These are phyloP conservation scores for Malthinus seriepunctatus DNA, from an alignment of 2,888 invertebrate species.

Conservation along the genomic window DNA sequence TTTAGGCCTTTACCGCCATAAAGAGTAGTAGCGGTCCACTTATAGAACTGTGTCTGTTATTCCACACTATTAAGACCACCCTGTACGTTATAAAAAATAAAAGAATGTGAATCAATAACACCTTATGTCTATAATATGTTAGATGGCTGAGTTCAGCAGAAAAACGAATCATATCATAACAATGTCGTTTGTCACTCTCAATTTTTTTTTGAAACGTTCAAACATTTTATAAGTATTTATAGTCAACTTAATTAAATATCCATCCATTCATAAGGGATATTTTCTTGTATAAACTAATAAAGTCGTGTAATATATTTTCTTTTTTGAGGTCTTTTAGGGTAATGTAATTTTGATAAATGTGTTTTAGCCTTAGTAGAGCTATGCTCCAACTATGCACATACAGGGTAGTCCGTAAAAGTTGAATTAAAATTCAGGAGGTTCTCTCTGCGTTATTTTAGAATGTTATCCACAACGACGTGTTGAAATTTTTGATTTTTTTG, in stretches of 20 bases:
- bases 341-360: constrained; percentile 18
- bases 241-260: too few species aligned
- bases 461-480: too few species aligned
- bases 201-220: not conserved
- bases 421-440: too few species aligned
- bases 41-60: too few species aligned
- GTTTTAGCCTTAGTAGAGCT: not conserved
- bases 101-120: not conserved
- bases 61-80: too few species aligned
- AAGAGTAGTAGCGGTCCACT: too few species aligned
- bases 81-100: too few species aligned
- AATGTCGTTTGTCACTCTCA: constrained; percentile 1
- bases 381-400: too few species aligned
- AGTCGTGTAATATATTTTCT: not conserved
- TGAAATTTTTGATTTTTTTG: too few species aligned
- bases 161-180: constrained; percentile 9
- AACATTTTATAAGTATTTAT: not conserved
- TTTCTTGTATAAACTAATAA: not conserved
- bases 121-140: not conserved
- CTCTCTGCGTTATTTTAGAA: too few species aligned
- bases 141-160: constrained; percentile 15
- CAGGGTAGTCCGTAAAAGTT: too few species aligned
- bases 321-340: constrained; percentile 1
- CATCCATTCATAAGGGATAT: not conserved
- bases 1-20: too few species aligned